These are phyloP conservation scores for Macaria liturata DNA, from an alignment of 2,888 invertebrate species.

Conservation along the genomic window DNA sequence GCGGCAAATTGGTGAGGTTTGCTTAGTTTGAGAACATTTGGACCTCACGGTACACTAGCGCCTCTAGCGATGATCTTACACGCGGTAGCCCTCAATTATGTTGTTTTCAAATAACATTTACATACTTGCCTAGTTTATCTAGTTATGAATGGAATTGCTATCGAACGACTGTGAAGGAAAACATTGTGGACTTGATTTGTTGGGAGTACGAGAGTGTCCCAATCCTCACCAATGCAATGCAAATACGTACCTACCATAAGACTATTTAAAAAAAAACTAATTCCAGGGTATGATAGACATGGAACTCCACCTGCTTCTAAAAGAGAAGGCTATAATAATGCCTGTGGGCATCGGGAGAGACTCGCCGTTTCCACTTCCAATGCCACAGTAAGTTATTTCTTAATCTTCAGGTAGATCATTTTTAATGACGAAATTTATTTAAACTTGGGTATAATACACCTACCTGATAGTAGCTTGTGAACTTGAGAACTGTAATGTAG, in stretches of 20 bases:
- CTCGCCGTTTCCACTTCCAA: conserved; percentile 84
- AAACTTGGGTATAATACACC: neutral
- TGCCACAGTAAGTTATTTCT: conserved; percentile 81
- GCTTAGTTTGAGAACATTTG: too few relatives aligned
- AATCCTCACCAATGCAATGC: neutral
- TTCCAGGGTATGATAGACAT: conserved; percentile 87
- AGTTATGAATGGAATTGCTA: neutral
- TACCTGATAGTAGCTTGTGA: neutral
- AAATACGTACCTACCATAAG: neutral
- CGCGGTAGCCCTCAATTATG: too few relatives aligned
- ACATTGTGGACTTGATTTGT: neutral
- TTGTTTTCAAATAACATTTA: neutral
- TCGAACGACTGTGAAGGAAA: neutral
- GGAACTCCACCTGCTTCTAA: conserved; percentile 84
- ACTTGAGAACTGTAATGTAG: neutral
- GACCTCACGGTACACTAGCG: too few relatives aligned
- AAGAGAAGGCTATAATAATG: conserved; percentile 81
- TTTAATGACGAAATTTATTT: too few relatives aligned
- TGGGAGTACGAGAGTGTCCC: neutral
- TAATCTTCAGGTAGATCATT: too few relatives aligned
- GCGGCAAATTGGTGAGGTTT: too few relatives aligned
- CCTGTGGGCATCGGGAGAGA: conserved; percentile 87
- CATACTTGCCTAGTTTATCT: neutral
- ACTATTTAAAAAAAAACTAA: neutral
- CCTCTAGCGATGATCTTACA: too few relatives aligned